Conservation (phyloP, 2,797 vertebrate genomes). For the Iguana delicatissima region DNA sequence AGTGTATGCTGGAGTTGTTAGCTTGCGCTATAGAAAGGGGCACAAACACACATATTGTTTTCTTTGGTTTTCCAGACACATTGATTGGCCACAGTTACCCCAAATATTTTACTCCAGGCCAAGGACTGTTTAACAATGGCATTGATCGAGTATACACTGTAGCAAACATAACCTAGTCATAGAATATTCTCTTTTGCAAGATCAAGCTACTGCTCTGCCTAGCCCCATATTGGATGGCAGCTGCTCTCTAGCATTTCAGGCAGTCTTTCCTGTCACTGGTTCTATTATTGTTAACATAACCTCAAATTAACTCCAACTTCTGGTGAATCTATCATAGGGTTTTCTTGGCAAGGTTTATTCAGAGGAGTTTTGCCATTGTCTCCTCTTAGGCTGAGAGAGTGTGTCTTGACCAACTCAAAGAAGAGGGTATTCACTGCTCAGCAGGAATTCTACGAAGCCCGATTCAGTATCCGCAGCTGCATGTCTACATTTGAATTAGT, state of each 20-base stretch:
- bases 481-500: no score
- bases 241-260: not conserved
- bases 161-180: not conserved
- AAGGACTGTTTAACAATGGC: not conserved
- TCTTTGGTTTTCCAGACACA: not conserved
- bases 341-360: no score
- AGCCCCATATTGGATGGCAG: no score
- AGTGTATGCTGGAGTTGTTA: not conserved
- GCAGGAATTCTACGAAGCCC: no score
- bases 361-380: no score
- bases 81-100: not conserved
- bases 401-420: no score
- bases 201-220: not conserved
- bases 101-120: not conserved
- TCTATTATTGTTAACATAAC: no score
- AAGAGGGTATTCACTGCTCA: no score
- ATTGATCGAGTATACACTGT: not conserved
- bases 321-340: no score
- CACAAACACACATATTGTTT: not conserved
- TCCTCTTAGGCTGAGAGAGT: no score
- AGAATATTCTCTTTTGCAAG: not conserved
- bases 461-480: no score
- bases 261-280: not conserved
- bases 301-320: no score
- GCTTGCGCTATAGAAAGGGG: not conserved